Evolutionary conservation across 2,797 vertebrate species (phyloP).

Genomic region (Alosa sapidissima): DNA sequence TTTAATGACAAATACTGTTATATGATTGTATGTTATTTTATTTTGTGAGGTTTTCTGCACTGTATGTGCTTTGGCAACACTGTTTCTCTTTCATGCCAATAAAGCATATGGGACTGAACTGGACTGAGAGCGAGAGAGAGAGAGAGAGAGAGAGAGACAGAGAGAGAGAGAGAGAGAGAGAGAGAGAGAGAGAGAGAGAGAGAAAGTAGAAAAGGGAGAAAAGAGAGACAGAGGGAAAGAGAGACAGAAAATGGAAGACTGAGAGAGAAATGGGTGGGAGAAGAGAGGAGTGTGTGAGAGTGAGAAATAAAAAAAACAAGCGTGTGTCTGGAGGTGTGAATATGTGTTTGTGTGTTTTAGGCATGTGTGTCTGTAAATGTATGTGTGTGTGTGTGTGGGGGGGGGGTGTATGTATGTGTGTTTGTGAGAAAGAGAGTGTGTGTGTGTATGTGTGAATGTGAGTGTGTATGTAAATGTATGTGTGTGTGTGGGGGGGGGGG

Average conservation of each 20-base stretch:
- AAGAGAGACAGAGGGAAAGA: not conserved
- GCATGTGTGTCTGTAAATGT: not conserved
- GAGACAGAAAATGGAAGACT: not conserved
- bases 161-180: no score
- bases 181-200: not conserved
- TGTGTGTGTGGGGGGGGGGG: no score
- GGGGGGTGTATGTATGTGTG: not conserved
- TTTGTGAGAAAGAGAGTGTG: no score
- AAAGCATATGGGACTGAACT: no score
- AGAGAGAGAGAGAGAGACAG: no score
- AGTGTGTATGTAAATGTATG: no score
- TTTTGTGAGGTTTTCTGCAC: no score
- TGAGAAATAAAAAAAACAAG: not conserved
- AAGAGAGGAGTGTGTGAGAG: not conserved
- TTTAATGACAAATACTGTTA: no score
- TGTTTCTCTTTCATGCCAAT: no score
- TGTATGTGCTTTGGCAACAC: no score
- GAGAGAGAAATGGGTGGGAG: not conserved
- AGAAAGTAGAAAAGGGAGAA: not conserved
- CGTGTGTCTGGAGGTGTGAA: not conserved
- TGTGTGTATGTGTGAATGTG: no score
- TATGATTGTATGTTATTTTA: no score
- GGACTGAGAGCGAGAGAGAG: not conserved
- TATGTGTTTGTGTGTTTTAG: not conserved
- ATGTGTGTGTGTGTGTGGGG: not conserved